These are phyloP conservation scores for Saxicola maurus DNA, from an alignment of 2,797 vertebrate genomes.

Conservation along the genomic window DNA sequence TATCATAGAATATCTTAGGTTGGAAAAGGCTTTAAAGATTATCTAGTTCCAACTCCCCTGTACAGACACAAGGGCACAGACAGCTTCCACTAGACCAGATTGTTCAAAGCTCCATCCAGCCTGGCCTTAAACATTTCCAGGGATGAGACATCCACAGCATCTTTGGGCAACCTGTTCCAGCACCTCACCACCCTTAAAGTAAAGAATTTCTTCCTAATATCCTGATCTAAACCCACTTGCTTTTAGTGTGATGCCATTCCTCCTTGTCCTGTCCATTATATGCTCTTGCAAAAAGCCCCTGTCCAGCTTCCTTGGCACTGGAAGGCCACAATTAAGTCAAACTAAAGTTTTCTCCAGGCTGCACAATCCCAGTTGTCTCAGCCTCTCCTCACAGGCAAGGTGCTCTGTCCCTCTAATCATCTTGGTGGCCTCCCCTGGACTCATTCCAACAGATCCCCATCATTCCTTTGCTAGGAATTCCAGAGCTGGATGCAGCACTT, in stretches of 20 bases:
- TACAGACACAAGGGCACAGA: background rate
- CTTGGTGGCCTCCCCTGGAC: background rate
- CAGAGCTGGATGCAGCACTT: background rate
- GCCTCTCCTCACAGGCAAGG: background rate
- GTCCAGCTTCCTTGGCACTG: background rate
- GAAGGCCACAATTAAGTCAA: background rate
- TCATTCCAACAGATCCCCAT: background rate
- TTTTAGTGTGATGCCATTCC: background rate
- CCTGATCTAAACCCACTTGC: fast-evolving
- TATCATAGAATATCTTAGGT: background rate
- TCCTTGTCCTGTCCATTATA: background rate
- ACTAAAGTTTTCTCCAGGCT: background rate
- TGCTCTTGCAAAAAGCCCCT: background rate
- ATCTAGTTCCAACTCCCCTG: fast-evolving
- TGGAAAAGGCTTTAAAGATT: background rate
- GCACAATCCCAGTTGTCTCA: background rate
- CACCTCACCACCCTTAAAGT: background rate
- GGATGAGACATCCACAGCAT: background rate
- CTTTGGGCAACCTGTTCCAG: background rate
- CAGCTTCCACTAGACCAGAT: background rate
- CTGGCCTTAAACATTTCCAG: background rate
- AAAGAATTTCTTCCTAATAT: background rate
- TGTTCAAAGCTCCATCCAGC: background rate
- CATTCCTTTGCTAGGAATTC: background rate
- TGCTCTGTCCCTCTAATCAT: background rate